Base-by-base conservation (phyloP, 35 echinoderm and acorn worm genomes). In the Apostichopus parvimensis region DNA sequence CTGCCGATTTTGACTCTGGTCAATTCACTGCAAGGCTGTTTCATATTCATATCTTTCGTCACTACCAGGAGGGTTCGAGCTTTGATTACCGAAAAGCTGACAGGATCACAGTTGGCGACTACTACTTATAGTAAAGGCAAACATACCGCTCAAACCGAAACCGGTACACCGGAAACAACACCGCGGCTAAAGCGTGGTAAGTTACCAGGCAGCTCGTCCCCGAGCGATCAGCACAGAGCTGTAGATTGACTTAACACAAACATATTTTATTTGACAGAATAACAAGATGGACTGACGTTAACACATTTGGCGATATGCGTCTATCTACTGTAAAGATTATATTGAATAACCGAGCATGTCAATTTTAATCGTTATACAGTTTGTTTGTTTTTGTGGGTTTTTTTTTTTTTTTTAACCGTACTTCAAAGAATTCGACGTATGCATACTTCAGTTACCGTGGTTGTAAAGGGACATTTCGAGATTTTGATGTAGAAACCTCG, bases 101-200 rank as follows among this genome's bases (percentile, higher is more conserved):
- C 23, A 9, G 13, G 8, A 10, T 52, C 17, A 6, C 45, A 12
- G 0, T 66, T 54, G 7, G 52, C 86, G 8, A 72, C 61, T 13
- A 88, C 86, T 45, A 53, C 86, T 7, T 72, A 88, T n/a, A 88
- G 86, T 64, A 88, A 72, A 28, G 86, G 57, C 20, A 88, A 88
- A 25, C 20, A 53, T 13, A 58, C 81, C 6, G 81, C 81, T 23
- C 81, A 84, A 17, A 84, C 81, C 8, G 81, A 84, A 8, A 26
- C 54, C 54, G 81, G 81, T 58, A 58, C 81, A 84, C 53, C 54
- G 53, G 54, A 83, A 56, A n/a, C 53, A 4, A 68, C 61, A 88
- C 86, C 86, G 61, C 58, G 52, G 24, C 12, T 17, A 22, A 88
- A 28, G 20, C 68, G 61, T 0, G 57, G 71, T 75, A 75, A 75